Evolutionary conservation across 2,797 vertebrate species (phyloP).

Genomic region (Micropoecilia bifurca): DNA sequence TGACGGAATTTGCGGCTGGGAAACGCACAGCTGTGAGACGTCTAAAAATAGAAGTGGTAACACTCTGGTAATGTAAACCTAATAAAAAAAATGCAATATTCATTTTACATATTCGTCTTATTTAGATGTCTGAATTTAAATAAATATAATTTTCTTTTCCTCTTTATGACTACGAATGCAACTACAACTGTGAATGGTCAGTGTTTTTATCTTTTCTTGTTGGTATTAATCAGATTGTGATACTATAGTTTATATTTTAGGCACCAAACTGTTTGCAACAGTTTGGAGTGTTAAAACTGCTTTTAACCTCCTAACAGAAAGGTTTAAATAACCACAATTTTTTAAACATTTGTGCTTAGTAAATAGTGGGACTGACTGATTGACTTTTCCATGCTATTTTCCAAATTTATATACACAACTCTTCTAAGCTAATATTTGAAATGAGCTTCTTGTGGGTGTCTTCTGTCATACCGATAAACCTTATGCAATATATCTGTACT

Average conservation of each 20-base stretch:
- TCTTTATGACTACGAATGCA: neutral
- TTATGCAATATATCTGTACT: neutral
- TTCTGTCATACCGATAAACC: neutral
- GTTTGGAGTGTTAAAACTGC: too few species aligned
- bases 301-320: too few species aligned
- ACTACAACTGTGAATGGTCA: neutral
- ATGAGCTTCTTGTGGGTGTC: constrained; percentile 58
- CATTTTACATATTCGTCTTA: neutral
- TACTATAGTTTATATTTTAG: neutral
- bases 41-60: constrained; percentile 29
- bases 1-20: constrained; percentile 23
- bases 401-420: neutral
- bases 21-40: constrained; percentile 48
- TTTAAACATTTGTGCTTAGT: neutral
- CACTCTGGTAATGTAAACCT: neutral
- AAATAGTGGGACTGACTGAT: neutral
- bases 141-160: too few species aligned
- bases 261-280: neutral
- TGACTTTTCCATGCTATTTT: neutral
- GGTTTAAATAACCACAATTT: neutral
- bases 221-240: neutral
- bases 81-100: neutral
- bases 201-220: neutral
- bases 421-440: neutral
- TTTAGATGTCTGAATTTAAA: neutral